These are phyloP conservation scores for Pteromalus puparum DNA, from an alignment of 1,140 invertebrate genomes.

Conservation along the genomic window DNA sequence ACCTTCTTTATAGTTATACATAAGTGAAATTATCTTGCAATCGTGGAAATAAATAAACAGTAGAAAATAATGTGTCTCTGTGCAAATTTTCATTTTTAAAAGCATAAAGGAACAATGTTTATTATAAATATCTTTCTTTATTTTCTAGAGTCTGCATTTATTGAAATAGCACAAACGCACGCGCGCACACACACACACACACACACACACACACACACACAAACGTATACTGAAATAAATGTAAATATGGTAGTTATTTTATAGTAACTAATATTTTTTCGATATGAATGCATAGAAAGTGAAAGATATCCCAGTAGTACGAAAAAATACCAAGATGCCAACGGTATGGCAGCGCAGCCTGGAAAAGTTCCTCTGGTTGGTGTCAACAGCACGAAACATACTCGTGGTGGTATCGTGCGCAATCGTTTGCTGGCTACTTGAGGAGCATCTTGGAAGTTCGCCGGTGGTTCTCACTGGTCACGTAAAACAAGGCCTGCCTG, in stretches of 20 bases:
- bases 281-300: constrained; percentile 78
- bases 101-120: no score
- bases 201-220: no score
- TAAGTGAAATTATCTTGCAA: no score
- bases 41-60: no score
- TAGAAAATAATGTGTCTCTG: no score
- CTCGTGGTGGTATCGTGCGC: constrained; percentile 84
- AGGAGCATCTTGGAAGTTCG: constrained; percentile 75
- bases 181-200: no score
- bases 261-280: neutral
- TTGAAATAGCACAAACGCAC: no score
- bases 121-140: no score
- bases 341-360: constrained; percentile 70
- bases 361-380: constrained; percentile 80
- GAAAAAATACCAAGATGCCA: constrained; percentile 71
- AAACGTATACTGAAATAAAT: no score
- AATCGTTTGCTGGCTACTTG: constrained; percentile 80
- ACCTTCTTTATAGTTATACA: no score
- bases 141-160: no score
- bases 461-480: constrained; percentile 84
- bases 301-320: constrained; percentile 80
- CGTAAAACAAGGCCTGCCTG: constrained; percentile 83
- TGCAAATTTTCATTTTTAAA: no score
- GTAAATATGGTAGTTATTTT: neutral
- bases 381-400: constrained; percentile 87